These are phyloP conservation scores for Subacronicta megacephala DNA, from an alignment of 2,888 invertebrate genomes.

Conservation along the genomic window DNA sequence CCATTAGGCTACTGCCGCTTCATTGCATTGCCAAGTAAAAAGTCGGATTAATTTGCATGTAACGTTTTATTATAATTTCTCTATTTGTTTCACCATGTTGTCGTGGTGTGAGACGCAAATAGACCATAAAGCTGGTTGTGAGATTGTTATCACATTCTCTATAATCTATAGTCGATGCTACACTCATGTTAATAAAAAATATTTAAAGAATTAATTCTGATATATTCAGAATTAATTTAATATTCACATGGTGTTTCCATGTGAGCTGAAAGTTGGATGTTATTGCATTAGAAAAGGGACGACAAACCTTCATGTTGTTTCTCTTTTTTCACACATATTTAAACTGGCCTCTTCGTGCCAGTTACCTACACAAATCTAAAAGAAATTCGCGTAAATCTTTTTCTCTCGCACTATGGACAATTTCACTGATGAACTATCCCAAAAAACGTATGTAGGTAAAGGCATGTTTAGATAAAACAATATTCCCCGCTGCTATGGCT, in stretches of 20 bases:
- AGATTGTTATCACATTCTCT: slow-evolving; percentile 39
- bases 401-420: no score
- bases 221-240: slow-evolving; percentile 26
- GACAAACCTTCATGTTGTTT: not conserved
- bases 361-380: no score
- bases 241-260: slow-evolving; percentile 24
- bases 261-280: slow-evolving; percentile 9
- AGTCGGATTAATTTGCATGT: slow-evolving; percentile 26
- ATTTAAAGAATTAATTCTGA: slow-evolving; percentile 49
- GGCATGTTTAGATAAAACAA: no score
- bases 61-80: slow-evolving; percentile 25
- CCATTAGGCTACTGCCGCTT: no score
- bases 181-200: slow-evolving; percentile 36
- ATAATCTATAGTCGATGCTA: slow-evolving; percentile 42
- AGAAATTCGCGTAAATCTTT: no score
- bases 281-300: not conserved
- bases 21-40: no score
- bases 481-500: no score
- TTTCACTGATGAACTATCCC: no score
- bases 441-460: no score
- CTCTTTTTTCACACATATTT: no score
- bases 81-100: slow-evolving; percentile 24
- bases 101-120: slow-evolving; percentile 41
- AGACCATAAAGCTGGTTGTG: slow-evolving; percentile 39
- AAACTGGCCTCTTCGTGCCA: no score